phyloP scores from a whole-genome alignment of 2,113 vertebrate species.

The Heptranchias perlo region DNA sequence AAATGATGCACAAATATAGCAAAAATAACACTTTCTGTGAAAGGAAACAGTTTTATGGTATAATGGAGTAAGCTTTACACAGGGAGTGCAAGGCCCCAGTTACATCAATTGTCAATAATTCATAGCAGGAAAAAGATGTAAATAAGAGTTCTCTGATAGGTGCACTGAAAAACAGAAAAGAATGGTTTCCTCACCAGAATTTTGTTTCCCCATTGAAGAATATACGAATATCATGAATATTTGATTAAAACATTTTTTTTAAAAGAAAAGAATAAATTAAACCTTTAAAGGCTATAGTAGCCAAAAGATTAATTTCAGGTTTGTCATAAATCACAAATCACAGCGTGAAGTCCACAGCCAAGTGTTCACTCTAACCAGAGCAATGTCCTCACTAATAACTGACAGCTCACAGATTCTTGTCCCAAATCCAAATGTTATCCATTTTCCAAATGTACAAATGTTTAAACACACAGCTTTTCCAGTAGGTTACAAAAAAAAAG shows the following conservation, averaged over 20 bases:
- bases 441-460: conserved; percentile 26
- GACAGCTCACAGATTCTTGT: conserved; percentile 20
- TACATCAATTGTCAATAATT: background rate
- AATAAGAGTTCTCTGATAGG: background rate
- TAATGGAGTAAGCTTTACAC: background rate
- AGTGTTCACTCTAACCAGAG: conserved; percentile 7
- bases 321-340: background rate
- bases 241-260: background rate
- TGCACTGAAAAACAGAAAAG: background rate
- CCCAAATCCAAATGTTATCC: conserved; percentile 19
- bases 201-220: background rate
- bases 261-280: background rate
- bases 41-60: background rate
- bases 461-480: background rate
- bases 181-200: background rate
- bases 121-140: background rate
- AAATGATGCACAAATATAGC: background rate
- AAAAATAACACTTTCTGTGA: background rate
- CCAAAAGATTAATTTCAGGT: background rate
- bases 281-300: too few relatives aligned
- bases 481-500: conserved; percentile 11
- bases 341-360: background rate
- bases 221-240: background rate
- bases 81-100: background rate
- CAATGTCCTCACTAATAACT: conserved; percentile 28